Evolutionary conservation across 2,113 vertebrate genomes (phyloP).

Genomic region (Sinosuthora webbiana): DNA sequence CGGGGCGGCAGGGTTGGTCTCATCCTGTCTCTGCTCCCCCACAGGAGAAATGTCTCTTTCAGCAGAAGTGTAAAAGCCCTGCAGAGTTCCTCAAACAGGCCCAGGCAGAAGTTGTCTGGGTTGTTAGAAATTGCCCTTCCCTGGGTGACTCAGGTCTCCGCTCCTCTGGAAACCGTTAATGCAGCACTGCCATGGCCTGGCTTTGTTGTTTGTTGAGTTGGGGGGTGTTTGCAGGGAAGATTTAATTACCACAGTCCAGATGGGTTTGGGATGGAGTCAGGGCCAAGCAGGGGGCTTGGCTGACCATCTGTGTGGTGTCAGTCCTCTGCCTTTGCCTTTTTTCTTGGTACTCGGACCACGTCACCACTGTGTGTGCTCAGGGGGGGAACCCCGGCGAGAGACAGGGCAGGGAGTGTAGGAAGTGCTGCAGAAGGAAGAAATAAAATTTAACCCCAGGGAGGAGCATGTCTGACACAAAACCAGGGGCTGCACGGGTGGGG

Average conservation of each 20-base stretch:
- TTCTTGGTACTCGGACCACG: not conserved
- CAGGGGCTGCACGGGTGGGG: not conserved
- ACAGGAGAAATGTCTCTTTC: accelerated
- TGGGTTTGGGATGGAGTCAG: not conserved
- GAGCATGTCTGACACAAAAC: not conserved
- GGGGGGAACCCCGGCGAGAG: not conserved
- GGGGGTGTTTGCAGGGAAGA: not conserved
- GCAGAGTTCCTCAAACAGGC: not conserved
- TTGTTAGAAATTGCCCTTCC: not conserved
- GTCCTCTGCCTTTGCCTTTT: not conserved
- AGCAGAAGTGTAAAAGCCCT: not conserved
- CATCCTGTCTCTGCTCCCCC: not conserved
- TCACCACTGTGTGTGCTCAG: accelerated
- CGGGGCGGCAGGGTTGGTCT: not conserved
- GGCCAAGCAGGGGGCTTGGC: not conserved
- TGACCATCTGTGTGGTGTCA: not conserved
- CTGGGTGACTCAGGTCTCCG: not conserved
- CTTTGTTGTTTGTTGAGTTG: accelerated
- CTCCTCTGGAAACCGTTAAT: not conserved
- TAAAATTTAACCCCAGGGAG: not conserved
- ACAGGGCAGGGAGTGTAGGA: not conserved
- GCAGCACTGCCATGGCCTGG: not conserved
- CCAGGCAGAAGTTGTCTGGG: not conserved
- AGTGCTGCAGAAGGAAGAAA: not conserved
- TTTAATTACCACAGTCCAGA: accelerated